These are phyloP conservation scores for Notoglanidium macrostoma DNA, from an alignment of 2,797 vertebrate species.

Conservation along the genomic window DNA sequence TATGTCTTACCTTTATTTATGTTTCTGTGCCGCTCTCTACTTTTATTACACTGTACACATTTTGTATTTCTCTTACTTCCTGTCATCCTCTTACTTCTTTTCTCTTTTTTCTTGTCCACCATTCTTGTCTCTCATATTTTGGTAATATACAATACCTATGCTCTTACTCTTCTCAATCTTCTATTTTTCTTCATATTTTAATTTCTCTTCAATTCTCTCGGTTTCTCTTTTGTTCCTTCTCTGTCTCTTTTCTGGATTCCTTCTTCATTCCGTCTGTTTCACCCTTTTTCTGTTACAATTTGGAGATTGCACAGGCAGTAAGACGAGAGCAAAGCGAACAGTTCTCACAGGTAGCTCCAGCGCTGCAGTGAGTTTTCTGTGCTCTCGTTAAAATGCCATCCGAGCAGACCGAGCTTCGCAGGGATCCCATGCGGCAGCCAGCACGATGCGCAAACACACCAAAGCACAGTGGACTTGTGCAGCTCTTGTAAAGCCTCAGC, in stretches of 20 bases:
- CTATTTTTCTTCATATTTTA: background rate
- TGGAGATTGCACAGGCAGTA: background rate
- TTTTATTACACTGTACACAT: background rate
- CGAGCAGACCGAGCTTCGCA: constrained; percentile 57
- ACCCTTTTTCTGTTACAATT: background rate
- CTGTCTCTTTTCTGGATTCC: background rate
- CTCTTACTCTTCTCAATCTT: background rate
- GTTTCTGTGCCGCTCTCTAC: background rate
- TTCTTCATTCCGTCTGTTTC: background rate
- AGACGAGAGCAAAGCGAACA: background rate
- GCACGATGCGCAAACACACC: constrained; percentile 59
- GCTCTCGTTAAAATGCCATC: constrained; percentile 74
- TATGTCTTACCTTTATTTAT: background rate
- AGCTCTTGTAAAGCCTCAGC: constrained; percentile 61
- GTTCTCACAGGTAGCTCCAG: constrained; percentile 14
- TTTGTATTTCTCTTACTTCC: background rate
- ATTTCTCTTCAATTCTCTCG: background rate
- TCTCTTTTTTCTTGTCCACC: background rate
- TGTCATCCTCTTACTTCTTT: background rate
- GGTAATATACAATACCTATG: background rate
- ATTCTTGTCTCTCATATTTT: background rate
- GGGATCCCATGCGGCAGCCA: constrained; percentile 54
- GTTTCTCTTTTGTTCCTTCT: no score
- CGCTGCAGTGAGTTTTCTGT: constrained; percentile 65
- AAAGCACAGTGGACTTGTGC: constrained; percentile 56